Evolutionary conservation across 2,797 vertebrate genomes (phyloP).

Genomic region (Valencia hispanica): DNA sequence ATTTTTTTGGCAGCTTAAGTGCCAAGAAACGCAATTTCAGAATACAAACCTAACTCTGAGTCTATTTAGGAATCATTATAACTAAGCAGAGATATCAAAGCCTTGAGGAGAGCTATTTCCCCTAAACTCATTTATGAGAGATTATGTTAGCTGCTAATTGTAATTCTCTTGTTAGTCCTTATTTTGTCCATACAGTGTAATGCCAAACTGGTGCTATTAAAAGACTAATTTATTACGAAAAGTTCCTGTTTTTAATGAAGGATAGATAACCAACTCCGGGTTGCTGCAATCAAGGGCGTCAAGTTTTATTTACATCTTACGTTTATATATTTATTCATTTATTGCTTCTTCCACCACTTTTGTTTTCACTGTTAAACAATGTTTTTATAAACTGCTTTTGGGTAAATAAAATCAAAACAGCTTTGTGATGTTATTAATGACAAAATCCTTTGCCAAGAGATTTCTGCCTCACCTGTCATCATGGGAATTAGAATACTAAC

Average conservation of each 20-base stretch:
- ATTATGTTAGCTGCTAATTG: slow-evolving; percentile 4
- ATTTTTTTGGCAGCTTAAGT: background rate
- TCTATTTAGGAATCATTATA: slow-evolving; percentile 1
- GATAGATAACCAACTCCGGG: background rate
- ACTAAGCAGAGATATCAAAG: background rate
- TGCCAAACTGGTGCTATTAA: slow-evolving; percentile 1
- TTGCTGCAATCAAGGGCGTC: too few relatives aligned
- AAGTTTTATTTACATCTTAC: too few relatives aligned
- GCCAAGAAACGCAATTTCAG: background rate
- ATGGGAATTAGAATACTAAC: too few relatives aligned
- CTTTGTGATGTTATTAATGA: background rate
- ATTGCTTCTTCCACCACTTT: background rate
- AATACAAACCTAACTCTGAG: background rate
- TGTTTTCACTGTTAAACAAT: background rate
- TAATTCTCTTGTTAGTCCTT: background rate
- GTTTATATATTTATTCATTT: background rate
- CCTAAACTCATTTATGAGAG: slow-evolving; percentile 4
- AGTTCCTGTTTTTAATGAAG: background rate
- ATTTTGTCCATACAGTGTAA: background rate
- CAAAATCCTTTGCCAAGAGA: background rate
- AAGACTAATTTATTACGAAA: background rate
- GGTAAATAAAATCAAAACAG: background rate
- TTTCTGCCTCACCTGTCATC: background rate
- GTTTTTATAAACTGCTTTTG: too few relatives aligned
- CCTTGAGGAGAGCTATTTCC: background rate